phyloP scores from a whole-genome alignment of 2,113 vertebrate species.

The Strix aluco region DNA sequence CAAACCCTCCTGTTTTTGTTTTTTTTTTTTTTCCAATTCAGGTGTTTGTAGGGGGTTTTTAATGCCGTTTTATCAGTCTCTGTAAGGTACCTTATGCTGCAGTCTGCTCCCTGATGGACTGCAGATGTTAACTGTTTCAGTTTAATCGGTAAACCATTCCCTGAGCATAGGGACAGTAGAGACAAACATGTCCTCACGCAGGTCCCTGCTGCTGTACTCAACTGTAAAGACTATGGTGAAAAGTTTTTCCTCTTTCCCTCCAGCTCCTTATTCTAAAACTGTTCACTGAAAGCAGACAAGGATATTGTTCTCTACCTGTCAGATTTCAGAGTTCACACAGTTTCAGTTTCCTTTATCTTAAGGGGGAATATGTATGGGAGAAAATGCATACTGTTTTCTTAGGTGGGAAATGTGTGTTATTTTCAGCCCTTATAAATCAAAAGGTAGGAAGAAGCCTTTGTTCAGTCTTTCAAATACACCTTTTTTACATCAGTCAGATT shows the following conservation, averaged over 20 bases:
- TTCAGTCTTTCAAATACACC: background rate
- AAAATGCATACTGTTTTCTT: background rate
- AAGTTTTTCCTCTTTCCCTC: background rate
- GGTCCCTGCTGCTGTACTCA: background rate
- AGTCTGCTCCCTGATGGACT: background rate
- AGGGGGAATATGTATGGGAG: background rate
- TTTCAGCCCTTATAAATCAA: background rate
- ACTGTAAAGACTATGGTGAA: background rate
- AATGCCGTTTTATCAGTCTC: background rate
- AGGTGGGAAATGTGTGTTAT: background rate
- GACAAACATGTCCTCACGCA: background rate
- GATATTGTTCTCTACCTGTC: background rate
- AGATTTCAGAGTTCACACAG: background rate
- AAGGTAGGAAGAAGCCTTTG: background rate
- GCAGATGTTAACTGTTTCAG: background rate
- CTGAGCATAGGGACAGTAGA: background rate
- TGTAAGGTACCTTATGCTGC: background rate
- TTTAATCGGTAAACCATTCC: background rate
- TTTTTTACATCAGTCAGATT: background rate
- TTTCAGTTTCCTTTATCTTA: background rate
- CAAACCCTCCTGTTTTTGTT: background rate
- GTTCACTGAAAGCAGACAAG: background rate
- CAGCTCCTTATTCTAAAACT: background rate
- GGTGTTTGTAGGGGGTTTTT: background rate
- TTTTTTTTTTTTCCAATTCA: background rate